Percentiles rank a stretch among this genome's conserved stretches.
Evolutionary conservation across 2,888 invertebrate genomes (phyloP).

Genomic region (Prosopocoilus inquinatus): DNA sequence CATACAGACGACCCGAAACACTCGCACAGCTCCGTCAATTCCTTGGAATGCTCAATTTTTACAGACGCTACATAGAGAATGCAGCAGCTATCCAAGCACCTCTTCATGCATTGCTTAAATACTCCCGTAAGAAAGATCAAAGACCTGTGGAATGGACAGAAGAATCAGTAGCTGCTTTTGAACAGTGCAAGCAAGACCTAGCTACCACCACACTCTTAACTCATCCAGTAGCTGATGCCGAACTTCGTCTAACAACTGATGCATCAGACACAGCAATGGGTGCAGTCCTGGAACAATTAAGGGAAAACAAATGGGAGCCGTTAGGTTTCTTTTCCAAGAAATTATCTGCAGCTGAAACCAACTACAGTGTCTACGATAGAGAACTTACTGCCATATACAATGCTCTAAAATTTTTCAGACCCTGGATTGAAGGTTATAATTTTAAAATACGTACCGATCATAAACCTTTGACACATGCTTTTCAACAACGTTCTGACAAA

Average conservation of each 20-base stretch:
- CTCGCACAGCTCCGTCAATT: no score
- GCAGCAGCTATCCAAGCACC: background rate
- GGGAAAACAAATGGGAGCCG: conserved; percentile 35
- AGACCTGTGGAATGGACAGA: background rate
- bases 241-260: conserved; percentile 38
- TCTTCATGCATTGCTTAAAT: background rate
- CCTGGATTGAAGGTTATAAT: conserved; percentile 42
- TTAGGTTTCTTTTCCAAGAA: conserved; percentile 44
- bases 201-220: conserved; percentile 21
- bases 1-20: no score
- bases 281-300: conserved; percentile 41
- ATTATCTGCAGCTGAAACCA: conserved; percentile 35
- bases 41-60: background rate
- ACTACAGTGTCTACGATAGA: conserved; percentile 46
- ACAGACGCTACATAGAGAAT: background rate
- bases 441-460: conserved; percentile 41
- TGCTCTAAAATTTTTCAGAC: conserved; percentile 40
- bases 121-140: background rate
- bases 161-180: background rate
- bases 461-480: no score
- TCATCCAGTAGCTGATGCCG: conserved; percentile 24
- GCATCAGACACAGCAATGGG: conserved; percentile 45
- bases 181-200: conserved; percentile 13
- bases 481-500: no score
- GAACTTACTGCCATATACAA: conserved; percentile 44